Base-by-base conservation (phyloP, 2,888 invertebrate genomes). In the Phytoseiulus persimilis region DNA sequence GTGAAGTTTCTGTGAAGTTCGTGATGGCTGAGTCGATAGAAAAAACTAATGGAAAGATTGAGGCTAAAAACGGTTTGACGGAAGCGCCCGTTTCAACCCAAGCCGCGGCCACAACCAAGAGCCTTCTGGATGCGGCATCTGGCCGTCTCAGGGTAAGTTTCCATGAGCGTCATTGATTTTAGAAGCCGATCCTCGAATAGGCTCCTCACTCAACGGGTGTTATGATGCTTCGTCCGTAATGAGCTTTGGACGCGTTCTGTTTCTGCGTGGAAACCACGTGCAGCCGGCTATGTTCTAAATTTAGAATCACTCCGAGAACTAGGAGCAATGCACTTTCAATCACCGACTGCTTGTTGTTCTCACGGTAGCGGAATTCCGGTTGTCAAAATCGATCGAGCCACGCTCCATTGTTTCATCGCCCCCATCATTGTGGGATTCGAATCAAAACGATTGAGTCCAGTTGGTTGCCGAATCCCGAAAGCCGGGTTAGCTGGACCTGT, bases 101-200 rank as follows among this genome's bases (percentile, higher is more conserved):
- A 31, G 87, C 87, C n/a, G 39, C 32, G 45, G 31, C 87, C 87
- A 45, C 87, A 45, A 87, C 87, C 39, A 87, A 87, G 33, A 87
- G 45, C 33, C 87, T 87, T 11, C 87, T 87, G 11, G 87, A 87
- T 23, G 33, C 87, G n/a, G 87, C 87, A n/a, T 87, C 87, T 1
- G 87, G 87, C 32, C 87, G 87, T 33, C 87, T 87, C 87, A 87
- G 87, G 87, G 87, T 87, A 18, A 87, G 87, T 33, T 33, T 65
- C 28, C 23, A 11, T 65, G 11, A 28, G 28, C 65, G 28, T 65
- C 65, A 14, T 65, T 14, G 65, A 65, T 14, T 65, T 28, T 28
- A 23, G 65, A 18, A 23, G 65, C 14, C 18, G 65, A 2, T 65
- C 39, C 39, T 39, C 39, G 39, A 39, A 9, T 9, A 39, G 39